Conservation (phyloP, 2,113 vertebrate genomes). For the Sander lucioperca region DNA sequence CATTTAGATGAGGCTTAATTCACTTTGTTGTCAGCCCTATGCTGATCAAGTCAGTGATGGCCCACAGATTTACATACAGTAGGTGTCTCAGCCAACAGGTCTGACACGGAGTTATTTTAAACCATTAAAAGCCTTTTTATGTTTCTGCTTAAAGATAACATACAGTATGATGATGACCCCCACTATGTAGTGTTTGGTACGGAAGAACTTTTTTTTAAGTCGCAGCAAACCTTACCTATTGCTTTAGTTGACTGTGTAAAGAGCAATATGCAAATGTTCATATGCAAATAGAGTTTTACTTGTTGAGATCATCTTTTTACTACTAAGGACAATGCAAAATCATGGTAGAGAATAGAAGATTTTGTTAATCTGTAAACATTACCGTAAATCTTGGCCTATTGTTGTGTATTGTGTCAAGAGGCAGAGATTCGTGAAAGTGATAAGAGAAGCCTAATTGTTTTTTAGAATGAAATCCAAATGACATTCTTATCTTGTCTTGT, state of each 20-base stretch:
- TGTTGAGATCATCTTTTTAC: constrained; percentile 68
- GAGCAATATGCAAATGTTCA: constrained; percentile 60
- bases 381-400: constrained; percentile 43
- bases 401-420: constrained; percentile 64
- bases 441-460: constrained; percentile 75
- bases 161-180: constrained; percentile 57
- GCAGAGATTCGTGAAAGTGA: constrained; percentile 66
- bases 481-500: constrained; percentile 74
- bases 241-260: constrained; percentile 54
- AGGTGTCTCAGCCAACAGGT: constrained; percentile 76
- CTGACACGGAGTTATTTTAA: constrained; percentile 39
- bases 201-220: constrained; percentile 59
- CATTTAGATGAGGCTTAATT: constrained; percentile 86
- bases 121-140: constrained; percentile 33
- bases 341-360: constrained; percentile 41
- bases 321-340: constrained; percentile 58
- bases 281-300: constrained; percentile 71
- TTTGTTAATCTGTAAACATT: constrained; percentile 61
- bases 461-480: constrained; percentile 71
- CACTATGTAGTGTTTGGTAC: constrained; percentile 60
- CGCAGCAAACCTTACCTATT: constrained; percentile 56
- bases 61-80: constrained; percentile 73
- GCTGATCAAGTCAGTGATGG: constrained; percentile 80
- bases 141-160: constrained; percentile 48
- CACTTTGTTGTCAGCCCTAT: constrained; percentile 79